Evolutionary conservation across 2,888 invertebrate species (phyloP).

Genomic region (Pollenia labialis): DNA sequence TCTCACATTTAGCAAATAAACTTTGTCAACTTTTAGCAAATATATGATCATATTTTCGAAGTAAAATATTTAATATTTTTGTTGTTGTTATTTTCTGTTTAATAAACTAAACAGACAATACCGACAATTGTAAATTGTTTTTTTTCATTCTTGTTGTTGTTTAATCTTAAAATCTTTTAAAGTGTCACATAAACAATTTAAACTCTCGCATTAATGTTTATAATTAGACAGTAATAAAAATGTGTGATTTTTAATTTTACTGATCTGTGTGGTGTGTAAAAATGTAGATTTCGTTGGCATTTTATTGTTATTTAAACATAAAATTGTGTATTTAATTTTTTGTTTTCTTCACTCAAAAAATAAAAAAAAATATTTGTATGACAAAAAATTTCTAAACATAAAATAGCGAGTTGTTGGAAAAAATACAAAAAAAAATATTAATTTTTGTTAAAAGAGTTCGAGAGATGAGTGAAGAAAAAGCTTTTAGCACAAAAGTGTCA

Average conservation of each 20-base stretch:
- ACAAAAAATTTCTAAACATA: slow-evolving; percentile 27
- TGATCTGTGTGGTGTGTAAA: slow-evolving; percentile 1
- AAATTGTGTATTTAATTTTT: slow-evolving; percentile 47
- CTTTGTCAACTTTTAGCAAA: neutral
- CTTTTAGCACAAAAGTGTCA: slow-evolving; percentile 48
- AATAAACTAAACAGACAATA: too few species aligned
- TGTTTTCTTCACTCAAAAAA: neutral
- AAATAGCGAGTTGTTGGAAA: slow-evolving; percentile 32
- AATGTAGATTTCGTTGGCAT: slow-evolving; percentile 25
- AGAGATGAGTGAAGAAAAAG: slow-evolving; percentile 15
- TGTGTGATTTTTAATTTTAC: slow-evolving; percentile 39
- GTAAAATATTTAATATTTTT: slow-evolving; percentile 1
- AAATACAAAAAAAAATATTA: neutral
- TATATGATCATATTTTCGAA: neutral
- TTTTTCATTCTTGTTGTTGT: neutral
- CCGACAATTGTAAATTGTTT: too few species aligned
- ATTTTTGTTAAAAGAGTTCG: neutral
- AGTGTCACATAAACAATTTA: slow-evolving; percentile 66
- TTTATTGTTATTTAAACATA: slow-evolving; percentile 31
- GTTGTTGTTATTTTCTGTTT: neutral
- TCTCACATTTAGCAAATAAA: neutral
- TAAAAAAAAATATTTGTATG: slow-evolving; percentile 20
- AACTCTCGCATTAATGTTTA: slow-evolving; percentile 50
- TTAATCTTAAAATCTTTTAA: slow-evolving; percentile 53
- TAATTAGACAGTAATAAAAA: slow-evolving; percentile 67